Conservation (phyloP, 1,140 invertebrate species). For the Pollicipes pollicipes region DNA sequence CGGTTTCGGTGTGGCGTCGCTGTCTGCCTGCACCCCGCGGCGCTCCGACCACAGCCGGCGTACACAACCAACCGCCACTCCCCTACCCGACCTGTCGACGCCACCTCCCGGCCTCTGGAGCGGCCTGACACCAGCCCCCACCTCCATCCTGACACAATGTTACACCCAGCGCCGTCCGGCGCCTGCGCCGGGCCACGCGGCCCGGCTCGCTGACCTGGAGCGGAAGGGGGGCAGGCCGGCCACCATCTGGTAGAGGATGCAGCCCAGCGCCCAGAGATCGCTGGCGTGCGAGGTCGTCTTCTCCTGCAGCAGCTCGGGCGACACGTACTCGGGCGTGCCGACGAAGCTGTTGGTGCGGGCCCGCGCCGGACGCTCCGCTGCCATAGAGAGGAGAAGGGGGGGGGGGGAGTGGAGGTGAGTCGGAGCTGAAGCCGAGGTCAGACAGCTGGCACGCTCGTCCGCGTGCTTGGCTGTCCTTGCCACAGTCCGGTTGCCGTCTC, state of each 20-base stretch:
- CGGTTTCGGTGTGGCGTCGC: too few species aligned
- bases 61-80: too few species aligned
- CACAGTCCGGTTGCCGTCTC: background rate
- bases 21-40: too few species aligned
- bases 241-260: constrained; percentile 97
- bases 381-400: background rate
- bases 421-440: too few species aligned
- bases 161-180: too few species aligned
- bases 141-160: constrained; percentile 4
- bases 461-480: background rate
- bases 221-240: constrained; percentile 80
- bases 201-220: constrained; percentile 43
- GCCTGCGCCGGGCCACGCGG: too few species aligned
- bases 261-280: constrained; percentile 92
- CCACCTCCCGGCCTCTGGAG: too few species aligned
- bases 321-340: constrained; percentile 97
- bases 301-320: constrained; percentile 79
- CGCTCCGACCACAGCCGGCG: too few species aligned
- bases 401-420: background rate
- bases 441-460: background rate
- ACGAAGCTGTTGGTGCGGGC: constrained; percentile 66
- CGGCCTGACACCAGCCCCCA: too few species aligned
- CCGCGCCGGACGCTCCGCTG: constrained; percentile 12
- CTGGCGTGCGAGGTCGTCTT: constrained; percentile 58
- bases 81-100: too few species aligned